Evolutionary conservation across 1,140 invertebrate species (phyloP).

Genomic region (Drosophila tristis): DNA sequence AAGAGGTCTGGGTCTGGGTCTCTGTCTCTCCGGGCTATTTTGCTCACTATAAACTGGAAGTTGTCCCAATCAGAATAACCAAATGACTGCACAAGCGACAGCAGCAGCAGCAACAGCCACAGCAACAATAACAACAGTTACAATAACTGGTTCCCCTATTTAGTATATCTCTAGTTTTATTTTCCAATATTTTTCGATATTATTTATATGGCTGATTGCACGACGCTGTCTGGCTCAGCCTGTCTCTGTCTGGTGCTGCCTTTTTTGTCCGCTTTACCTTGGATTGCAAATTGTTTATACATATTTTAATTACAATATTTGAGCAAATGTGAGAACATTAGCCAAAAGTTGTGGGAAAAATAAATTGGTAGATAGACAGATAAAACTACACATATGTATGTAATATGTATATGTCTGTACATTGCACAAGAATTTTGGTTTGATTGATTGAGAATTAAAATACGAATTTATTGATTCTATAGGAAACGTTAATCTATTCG

Average conservation of each 20-base stretch:
- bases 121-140: constrained; percentile 55
- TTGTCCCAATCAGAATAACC: constrained; percentile 74
- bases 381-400: no score
- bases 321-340: constrained; percentile 40
- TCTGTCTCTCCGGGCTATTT: constrained; percentile 52
- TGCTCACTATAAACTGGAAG: constrained; percentile 68
- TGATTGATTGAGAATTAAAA: no score
- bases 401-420: no score
- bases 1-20: constrained; percentile 11
- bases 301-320: constrained; percentile 65
- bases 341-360: constrained; percentile 20
- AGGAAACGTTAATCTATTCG: no score
- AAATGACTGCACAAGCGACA: constrained; percentile 60
- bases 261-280: constrained; percentile 63
- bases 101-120: constrained; percentile 11
- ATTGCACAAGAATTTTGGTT: no score
- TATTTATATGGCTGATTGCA: constrained; percentile 48
- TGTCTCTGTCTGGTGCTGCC: constrained; percentile 35
- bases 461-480: no score
- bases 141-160: constrained; percentile 77
- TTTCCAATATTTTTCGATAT: constrained; percentile 42
- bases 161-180: constrained; percentile 40
- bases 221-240: constrained; percentile 4
- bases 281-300: constrained; percentile 44
- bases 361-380: neutral